Base-by-base conservation (phyloP, 2,797 vertebrate genomes). In the Novumbra hubbsi region DNA sequence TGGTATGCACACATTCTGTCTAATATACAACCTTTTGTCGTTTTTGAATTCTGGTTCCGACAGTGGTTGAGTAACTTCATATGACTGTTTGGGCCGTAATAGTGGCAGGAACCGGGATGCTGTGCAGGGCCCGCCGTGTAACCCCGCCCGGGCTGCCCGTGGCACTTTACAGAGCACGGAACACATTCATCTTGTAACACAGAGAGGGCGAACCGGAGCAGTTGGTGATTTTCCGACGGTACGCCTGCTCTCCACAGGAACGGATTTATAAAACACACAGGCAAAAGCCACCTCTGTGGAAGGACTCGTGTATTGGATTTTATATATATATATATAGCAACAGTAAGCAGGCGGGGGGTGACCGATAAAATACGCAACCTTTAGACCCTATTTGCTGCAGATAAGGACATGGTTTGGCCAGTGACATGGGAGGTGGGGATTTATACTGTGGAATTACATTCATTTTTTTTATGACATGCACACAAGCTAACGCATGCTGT, bases 51-150 rank as follows among this genome's bases (percentile, higher is more conserved):
- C 15, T 52, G 41, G 32, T 65, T 78, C 68, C 52, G 21, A 19
- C 32, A 27, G 27, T 65, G 6, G 34, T 80, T 76, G 74, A 72
- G 68, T 65, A 76, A 74, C 71, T 68, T 75, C 55, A 72, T 70
- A 55, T 74, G 34, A 72, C 49, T 69, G 68, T 71, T 27, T 57
- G 74, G 49, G 63, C 48, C 75, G 71, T 66, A 62, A 68, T 19
- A 69, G 24, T 30, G 21, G 60, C 50, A 16, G 28, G 21, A 73
- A 38, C 68, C 77, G 64, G 65, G 70, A 30, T 70, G 62, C 32
- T 34, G n/a, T 72, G 38, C 15, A 64, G 41, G 30, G 30, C 28
- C 15, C 28, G 76, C 60, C n/a, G 30, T 45, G 52, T 68, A 41
- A n/a, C 55, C 32, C 27, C 30, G 55, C 19, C 32, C 7, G 63